Percentiles rank a stretch among this genome's conserved stretches.
Evolutionary conservation across 2,113 vertebrate species (phyloP).

Genomic region (Sialia sialis): DNA sequence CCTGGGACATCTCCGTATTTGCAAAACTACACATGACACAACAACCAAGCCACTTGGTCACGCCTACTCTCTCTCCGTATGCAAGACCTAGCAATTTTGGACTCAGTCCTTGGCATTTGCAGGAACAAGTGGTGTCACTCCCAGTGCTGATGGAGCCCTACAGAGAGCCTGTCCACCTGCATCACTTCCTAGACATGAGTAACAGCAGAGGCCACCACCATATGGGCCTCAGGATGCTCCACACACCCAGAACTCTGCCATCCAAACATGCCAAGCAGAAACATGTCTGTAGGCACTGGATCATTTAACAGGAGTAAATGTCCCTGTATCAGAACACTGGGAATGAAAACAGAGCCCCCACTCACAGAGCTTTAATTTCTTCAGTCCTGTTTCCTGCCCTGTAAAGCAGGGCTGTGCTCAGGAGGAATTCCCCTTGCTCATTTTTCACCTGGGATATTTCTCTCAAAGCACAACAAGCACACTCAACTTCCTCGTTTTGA

Average conservation of each 20-base stretch:
- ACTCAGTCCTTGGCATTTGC: neutral
- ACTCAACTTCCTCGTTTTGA: neutral
- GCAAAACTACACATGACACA: neutral
- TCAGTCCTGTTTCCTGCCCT: neutral
- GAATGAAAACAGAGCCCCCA: neutral
- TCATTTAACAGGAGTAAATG: accelerated
- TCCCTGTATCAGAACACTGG: neutral
- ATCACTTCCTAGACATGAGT: neutral
- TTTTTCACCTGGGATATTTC: neutral
- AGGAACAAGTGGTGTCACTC: neutral
- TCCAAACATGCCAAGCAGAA: neutral
- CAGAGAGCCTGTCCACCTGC: neutral
- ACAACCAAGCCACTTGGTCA: neutral
- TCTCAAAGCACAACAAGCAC: neutral
- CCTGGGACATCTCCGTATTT: neutral
- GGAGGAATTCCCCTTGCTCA: neutral
- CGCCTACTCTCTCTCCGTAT: neutral
- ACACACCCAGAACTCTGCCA: neutral
- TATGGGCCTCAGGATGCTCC: neutral
- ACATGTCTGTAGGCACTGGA: accelerated
- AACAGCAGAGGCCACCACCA: neutral
- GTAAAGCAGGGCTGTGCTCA: accelerated
- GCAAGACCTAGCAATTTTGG: neutral
- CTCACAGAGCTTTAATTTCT: neutral
- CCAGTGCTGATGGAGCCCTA: neutral